These are phyloP conservation scores for Protophormia terraenovae DNA, from an alignment of 2,888 invertebrate species.

Conservation along the genomic window DNA sequence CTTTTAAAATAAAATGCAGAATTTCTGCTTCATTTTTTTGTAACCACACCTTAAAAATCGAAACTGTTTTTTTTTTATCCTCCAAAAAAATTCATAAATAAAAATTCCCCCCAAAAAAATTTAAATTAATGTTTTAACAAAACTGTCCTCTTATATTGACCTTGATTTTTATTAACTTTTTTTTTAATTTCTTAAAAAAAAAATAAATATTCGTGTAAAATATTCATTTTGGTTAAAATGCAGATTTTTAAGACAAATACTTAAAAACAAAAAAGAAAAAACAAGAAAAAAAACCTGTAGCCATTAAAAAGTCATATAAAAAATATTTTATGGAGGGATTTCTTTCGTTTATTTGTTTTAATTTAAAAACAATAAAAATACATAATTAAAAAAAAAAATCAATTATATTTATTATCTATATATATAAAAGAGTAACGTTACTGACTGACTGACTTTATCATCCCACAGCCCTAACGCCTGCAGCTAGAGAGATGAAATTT, in stretches of 20 bases:
- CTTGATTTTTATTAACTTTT: conserved; percentile 53
- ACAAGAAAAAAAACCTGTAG: conserved; percentile 25
- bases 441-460: no score
- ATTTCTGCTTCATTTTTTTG: not conserved
- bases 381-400: not conserved
- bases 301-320: conserved; percentile 11
- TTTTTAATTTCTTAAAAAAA: not conserved
- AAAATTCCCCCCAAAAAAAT: conserved; percentile 4
- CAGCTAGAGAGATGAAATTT: no score
- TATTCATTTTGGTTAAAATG: conserved; percentile 17
- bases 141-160: conserved; percentile 48
- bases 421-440: no score
- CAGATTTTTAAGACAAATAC: conserved; percentile 2
- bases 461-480: no score
- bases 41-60: conserved; percentile 45
- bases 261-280: no score
- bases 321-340: not conserved
- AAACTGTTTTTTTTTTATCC: conserved; percentile 6
- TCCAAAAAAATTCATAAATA: conserved; percentile 1
- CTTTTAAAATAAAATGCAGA: conserved; percentile 6
- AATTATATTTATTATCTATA: no score
- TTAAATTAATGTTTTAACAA: not conserved
- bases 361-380: not conserved
- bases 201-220: conserved; percentile 6
- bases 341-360: not conserved